These are phyloP conservation scores for Drosophila arawakana DNA, from an alignment of 1,140 invertebrate species.

Conservation along the genomic window DNA sequence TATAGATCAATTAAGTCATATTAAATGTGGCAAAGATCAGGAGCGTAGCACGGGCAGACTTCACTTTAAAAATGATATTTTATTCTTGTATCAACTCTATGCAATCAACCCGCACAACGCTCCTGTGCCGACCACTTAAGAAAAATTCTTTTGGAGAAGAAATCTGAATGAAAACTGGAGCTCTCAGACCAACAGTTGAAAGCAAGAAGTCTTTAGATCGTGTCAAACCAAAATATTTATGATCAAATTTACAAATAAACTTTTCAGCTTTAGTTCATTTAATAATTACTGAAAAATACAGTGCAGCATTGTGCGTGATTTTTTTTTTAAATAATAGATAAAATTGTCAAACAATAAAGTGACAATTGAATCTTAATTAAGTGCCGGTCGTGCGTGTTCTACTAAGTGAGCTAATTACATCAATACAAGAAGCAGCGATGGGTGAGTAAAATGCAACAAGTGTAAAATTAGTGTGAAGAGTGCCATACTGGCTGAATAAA, in stretches of 20 bases:
- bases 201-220: slow-evolving; percentile 42
- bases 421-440: slow-evolving; percentile 31
- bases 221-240: slow-evolving; percentile 5
- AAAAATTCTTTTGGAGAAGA: slow-evolving; percentile 41
- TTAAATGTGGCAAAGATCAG: slow-evolving; percentile 52
- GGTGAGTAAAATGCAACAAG: slow-evolving; percentile 33
- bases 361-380: slow-evolving; percentile 61
- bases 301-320: neutral
- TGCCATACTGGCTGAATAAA: slow-evolving; percentile 1
- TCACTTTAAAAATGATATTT: neutral
- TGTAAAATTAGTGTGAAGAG: slow-evolving; percentile 9
- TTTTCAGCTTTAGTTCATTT: neutral
- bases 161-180: slow-evolving; percentile 64
- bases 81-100: neutral
- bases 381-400: slow-evolving; percentile 35
- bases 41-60: slow-evolving; percentile 10
- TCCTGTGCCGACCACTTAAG: slow-evolving; percentile 41
- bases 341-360: slow-evolving; percentile 39
- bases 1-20: slow-evolving; percentile 78
- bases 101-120: slow-evolving; percentile 21
- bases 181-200: slow-evolving; percentile 37
- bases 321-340: slow-evolving; percentile 30
- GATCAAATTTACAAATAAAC: neutral
- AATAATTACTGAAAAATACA: slow-evolving; percentile 8
- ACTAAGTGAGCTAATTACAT: slow-evolving; percentile 48